Evolutionary conservation across 2,113 vertebrate genomes (phyloP).

Genomic region (Chionomys nivalis): DNA sequence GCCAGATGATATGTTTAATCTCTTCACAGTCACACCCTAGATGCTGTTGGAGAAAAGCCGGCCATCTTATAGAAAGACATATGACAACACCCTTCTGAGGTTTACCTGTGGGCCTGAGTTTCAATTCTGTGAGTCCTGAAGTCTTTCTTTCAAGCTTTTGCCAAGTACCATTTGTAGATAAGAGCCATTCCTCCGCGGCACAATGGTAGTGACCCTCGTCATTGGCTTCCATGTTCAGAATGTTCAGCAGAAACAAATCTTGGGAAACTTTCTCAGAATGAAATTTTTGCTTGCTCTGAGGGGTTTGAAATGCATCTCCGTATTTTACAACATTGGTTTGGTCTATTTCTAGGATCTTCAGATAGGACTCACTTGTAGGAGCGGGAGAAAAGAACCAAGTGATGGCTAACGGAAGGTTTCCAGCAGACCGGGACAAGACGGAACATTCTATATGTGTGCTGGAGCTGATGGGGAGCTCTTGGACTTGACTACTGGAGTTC

Average conservation of each 20-base stretch:
- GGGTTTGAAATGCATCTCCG: constrained; percentile 68
- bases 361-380: background rate
- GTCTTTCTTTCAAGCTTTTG: constrained; percentile 69
- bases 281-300: constrained; percentile 77
- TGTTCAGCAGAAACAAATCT: constrained; percentile 81
- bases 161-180: constrained; percentile 73
- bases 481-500: background rate
- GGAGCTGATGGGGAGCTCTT: constrained; percentile 58
- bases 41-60: background rate
- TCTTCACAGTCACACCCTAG: background rate
- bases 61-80: background rate
- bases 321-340: constrained; percentile 75
- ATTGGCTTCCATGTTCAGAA: constrained; percentile 63
- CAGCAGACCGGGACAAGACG: constrained; percentile 42
- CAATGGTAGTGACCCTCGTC: constrained; percentile 89
- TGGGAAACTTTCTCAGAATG: constrained; percentile 79
- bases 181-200: constrained; percentile 89
- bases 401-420: constrained; percentile 67
- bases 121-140: constrained; percentile 78
- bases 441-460: constrained; percentile 74
- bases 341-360: constrained; percentile 72
- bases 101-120: constrained; percentile 83
- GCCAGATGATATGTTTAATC: background rate
- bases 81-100: background rate
- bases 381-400: constrained; percentile 81